Evolutionary conservation across 2,888 invertebrate species (phyloP).

Genomic region (Nezara viridula): DNA sequence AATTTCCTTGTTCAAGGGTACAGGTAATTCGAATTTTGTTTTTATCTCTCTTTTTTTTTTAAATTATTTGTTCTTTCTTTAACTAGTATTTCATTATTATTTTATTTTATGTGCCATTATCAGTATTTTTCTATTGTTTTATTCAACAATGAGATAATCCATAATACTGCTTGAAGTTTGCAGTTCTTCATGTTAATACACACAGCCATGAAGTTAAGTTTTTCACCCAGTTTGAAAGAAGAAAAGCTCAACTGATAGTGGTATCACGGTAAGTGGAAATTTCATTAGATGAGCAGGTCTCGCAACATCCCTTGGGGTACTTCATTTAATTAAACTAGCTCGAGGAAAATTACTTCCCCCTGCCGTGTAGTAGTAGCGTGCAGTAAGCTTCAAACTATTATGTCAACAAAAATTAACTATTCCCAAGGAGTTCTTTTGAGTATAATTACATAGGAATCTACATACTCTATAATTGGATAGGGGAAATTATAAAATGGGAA

Average conservation of each 20-base stretch:
- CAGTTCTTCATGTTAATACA: no score
- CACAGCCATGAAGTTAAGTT: background rate
- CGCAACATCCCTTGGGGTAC: background rate
- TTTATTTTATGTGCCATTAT: no score
- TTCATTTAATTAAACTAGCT: conserved; percentile 31
- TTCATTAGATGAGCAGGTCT: conserved; percentile 24
- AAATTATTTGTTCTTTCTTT: no score
- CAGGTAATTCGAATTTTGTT: no score
- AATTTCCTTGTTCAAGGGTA: no score
- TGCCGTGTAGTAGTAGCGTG: background rate
- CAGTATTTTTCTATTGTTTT: no score
- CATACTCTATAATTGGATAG: no score
- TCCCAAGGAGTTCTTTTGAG: background rate
- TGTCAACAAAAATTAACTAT: background rate
- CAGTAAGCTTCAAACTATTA: background rate
- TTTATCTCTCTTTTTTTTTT: no score
- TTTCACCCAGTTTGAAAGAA: background rate
- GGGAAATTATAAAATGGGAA: no score
- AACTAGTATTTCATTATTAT: no score
- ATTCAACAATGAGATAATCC: no score
- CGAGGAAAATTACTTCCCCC: background rate
- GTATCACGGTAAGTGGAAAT: conserved; percentile 40
- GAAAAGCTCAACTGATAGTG: background rate
- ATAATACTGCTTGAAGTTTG: no score
- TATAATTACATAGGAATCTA: background rate